Conservation (phyloP, 2,888 invertebrate genomes). For the Ischnura elegans region DNA sequence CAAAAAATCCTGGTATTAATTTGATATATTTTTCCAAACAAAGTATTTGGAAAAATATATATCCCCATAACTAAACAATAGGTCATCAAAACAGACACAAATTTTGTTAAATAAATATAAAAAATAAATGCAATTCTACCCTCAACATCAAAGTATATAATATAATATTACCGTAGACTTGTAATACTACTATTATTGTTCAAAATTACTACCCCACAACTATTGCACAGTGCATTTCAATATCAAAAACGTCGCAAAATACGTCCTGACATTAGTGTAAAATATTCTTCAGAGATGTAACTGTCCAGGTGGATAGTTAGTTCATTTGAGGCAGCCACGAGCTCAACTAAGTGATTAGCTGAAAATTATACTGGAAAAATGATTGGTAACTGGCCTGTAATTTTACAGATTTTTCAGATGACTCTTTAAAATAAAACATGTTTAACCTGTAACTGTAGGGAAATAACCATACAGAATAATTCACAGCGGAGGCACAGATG, state of each 20-base stretch:
- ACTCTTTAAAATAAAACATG: conserved; percentile 11
- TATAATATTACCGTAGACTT: not conserved
- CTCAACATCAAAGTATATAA: not conserved
- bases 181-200: not conserved
- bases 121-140: not conserved
- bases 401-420: not conserved
- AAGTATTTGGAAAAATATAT: not conserved
- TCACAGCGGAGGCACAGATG: conserved; percentile 77
- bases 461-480: not conserved
- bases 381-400: not conserved
- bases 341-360: not conserved
- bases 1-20: not conserved
- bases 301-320: not conserved
- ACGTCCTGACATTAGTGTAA: not conserved
- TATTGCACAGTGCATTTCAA: not conserved
- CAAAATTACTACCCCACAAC: not conserved
- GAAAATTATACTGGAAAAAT: not conserved
- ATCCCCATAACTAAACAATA: not conserved
- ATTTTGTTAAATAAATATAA: conserved; percentile 19
- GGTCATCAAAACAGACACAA: not conserved
- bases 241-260: not conserved
- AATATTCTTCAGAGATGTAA: not conserved
- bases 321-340: not conserved
- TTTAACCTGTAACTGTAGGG: not conserved
- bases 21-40: not conserved